These are phyloP conservation scores for Cyanoramphus novaezelandiae DNA, from an alignment of 2,113 vertebrate genomes.

Conservation along the genomic window DNA sequence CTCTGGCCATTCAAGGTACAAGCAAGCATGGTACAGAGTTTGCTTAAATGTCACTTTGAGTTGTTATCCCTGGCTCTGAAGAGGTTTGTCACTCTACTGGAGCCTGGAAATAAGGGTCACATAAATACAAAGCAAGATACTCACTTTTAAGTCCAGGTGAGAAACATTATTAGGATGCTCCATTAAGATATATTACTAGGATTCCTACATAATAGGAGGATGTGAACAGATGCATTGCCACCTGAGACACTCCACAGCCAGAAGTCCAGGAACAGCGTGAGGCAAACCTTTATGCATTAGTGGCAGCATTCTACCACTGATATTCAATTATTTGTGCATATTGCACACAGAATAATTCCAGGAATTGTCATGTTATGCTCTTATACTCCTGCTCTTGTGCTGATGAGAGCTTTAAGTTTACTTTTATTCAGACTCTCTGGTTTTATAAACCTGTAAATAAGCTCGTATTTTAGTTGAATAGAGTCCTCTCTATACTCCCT, in stretches of 20 bases:
- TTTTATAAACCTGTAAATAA: not conserved
- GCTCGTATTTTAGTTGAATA: not conserved
- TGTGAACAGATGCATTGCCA: not conserved
- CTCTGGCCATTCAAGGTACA: not conserved
- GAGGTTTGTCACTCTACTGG: not conserved
- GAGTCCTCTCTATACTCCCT: not conserved
- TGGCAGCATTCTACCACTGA: not conserved
- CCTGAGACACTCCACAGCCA: fast-evolving
- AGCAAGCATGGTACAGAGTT: not conserved
- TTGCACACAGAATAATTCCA: not conserved
- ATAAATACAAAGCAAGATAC: not conserved
- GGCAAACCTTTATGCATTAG: fast-evolving
- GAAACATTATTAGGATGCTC: not conserved
- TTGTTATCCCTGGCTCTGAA: not conserved
- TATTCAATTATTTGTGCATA: not conserved
- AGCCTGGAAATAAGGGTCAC: not conserved
- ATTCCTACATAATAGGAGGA: not conserved
- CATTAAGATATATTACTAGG: not conserved
- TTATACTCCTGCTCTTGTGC: not conserved
- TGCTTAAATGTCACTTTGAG: constrained; percentile 16
- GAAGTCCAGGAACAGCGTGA: not conserved
- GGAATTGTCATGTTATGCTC: not conserved
- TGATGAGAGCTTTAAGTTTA: not conserved
- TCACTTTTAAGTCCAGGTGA: not conserved
- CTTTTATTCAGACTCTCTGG: not conserved